Evolutionary conservation across 2,113 vertebrate genomes (phyloP), one percentile per base, ranked within the genome.

Genomic region (Passer montanus): DNA sequence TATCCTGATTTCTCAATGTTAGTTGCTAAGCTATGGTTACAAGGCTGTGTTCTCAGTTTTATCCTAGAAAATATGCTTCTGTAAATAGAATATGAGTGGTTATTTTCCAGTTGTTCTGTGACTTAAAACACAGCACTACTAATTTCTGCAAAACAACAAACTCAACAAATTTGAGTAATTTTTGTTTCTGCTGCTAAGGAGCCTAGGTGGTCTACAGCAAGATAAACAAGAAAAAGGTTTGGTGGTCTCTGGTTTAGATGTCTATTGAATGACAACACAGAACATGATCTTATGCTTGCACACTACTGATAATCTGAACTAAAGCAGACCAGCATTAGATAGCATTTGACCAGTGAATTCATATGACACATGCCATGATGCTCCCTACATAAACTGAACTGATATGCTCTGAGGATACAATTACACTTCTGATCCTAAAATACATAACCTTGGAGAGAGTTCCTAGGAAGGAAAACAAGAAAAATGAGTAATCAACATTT

Each of bases 361-460:
- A 97, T 96, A 97, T 97, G 97, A 97, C 96, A 97, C 94, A 93
- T 97, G 95, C 96, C 95, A 89, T 27, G 68, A 96, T 95, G 91
- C 67, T 95, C 92, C 97, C 89, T 84, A 84, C 91, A 96, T 75
- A 95, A 97, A 96, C 93, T 95, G 85, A 97, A 85, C 95, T 98
- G 97, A 98, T 98, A 89, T 97, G 95, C 95, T 98, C 94, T 96
- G 93, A 96, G 96, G 95, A 97, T 95, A 97, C 97, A 98, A 96
- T 97, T 94, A 97, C 92, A 85, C 85, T 95, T 93, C 95, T 81
- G 84, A 97, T 97, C 95, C 94, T 92, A 97, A 97, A 98, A 97
- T 97, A 96, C 75, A 91, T 96, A 96, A 96, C 95, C 93, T 97
- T 98, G 85, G 96, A 93, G 92, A 96, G 90, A 86, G 49, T 91